A percentile compares a stretch with the other conserved stretches of the same genome.
phyloP scores from a whole-genome alignment of 2,797 vertebrate genomes.

The Rhabdophis nuchalis region DNA sequence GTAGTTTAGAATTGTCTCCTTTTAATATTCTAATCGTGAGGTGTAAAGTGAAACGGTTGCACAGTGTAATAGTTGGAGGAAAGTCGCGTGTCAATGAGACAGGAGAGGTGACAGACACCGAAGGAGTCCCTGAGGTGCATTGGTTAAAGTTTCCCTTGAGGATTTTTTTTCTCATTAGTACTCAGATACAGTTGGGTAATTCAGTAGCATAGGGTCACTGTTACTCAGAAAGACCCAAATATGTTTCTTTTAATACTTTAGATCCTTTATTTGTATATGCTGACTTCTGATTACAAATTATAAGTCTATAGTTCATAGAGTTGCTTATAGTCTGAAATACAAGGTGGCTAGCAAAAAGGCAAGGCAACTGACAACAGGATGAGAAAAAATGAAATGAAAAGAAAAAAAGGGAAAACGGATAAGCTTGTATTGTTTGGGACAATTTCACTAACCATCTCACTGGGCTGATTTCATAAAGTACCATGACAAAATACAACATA shows the following conservation, averaged over 20 bases:
- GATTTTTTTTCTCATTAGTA: constrained; percentile 97
- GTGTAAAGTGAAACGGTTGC: constrained; percentile 97
- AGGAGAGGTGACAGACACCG: constrained; percentile 88
- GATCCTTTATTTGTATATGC: constrained; percentile 76
- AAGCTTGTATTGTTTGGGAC: constrained; percentile 39
- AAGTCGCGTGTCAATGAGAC: constrained; percentile 90
- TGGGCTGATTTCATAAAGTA: constrained; percentile 23
- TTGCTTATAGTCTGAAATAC: constrained; percentile 64
- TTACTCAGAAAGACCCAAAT: constrained; percentile 85
- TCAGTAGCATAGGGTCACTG: constrained; percentile 89
- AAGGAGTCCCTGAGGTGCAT: constrained; percentile 89
- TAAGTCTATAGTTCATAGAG: constrained; percentile 53
- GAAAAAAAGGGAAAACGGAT: constrained; percentile 38
- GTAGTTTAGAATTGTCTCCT: constrained; percentile 73
- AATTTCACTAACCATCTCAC: constrained; percentile 6
- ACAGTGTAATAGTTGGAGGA: constrained; percentile 87
- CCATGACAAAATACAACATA: constrained; percentile 26
- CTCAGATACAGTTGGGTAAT: constrained; percentile 96
- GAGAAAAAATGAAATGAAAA: constrained; percentile 43
- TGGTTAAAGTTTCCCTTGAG: constrained; percentile 95
- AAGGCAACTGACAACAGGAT: constrained; percentile 17
- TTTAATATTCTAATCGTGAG: constrained; percentile 93
- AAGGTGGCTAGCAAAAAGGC: constrained; percentile 36
- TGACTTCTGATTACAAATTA: constrained; percentile 68
- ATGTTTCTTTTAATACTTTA: constrained; percentile 76